Conservation (phyloP, 2,797 vertebrate genomes). For the Discoglossus pictus region DNA sequence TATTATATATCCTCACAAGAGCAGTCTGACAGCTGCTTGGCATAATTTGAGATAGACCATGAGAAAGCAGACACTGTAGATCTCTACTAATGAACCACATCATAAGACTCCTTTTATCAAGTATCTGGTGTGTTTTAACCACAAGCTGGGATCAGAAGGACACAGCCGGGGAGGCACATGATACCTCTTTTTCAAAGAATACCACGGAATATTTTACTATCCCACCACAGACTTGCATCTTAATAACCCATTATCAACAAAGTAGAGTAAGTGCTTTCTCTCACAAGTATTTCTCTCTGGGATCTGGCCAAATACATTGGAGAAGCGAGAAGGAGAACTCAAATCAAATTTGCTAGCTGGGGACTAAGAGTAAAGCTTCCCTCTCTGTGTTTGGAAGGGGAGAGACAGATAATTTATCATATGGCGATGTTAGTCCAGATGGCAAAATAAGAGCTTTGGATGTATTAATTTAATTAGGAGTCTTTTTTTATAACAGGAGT, state of each 20-base stretch:
- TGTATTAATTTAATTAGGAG: conserved; percentile 88
- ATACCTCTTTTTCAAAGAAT: conserved; percentile 60
- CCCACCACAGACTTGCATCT: conserved; percentile 51
- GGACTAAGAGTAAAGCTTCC: no score
- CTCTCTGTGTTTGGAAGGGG: no score
- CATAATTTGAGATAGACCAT: conserved; percentile 27
- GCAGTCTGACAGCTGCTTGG: conserved; percentile 49
- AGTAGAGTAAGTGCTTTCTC: conserved; percentile 56
- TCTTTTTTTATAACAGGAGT: conserved; percentile 70
- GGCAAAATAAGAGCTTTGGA: conserved; percentile 71
- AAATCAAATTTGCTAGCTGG: conserved; percentile 39
- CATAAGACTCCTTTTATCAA: conserved; percentile 53
- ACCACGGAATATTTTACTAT: conserved; percentile 48
- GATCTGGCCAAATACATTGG: conserved; percentile 64
- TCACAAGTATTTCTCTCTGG: conserved; percentile 57
- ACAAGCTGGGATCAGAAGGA: conserved; percentile 42
- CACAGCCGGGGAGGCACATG: conserved; percentile 57
- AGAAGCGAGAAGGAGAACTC: conserved; percentile 54
- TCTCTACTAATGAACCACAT: conserved; percentile 53
- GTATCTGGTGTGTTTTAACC: conserved; percentile 55
- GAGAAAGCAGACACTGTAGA: conserved; percentile 48
- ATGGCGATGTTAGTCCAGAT: conserved; percentile 75
- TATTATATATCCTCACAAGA: conserved; percentile 39
- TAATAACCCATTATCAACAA: conserved; percentile 62
- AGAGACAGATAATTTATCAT: conserved; percentile 61